phyloP scores from a whole-genome alignment of 2,888 invertebrate species.

The Epirrhoe alternata region DNA sequence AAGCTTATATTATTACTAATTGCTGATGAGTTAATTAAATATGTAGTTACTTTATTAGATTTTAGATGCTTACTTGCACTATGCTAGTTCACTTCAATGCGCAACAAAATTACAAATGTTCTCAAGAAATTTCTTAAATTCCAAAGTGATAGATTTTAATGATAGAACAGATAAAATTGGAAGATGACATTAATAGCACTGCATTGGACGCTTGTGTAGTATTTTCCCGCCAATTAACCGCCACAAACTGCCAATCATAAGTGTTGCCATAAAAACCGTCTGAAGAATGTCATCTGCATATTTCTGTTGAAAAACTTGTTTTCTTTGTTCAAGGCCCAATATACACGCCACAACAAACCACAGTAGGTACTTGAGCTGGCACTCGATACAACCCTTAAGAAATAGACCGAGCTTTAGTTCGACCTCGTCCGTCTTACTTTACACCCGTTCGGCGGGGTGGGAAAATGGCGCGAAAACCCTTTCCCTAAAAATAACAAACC shows the following conservation, averaged over 20 bases:
- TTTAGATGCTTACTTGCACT: too few species aligned
- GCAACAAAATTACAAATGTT: too few species aligned
- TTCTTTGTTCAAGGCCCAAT: constrained; percentile 59
- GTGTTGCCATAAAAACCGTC: constrained; percentile 34
- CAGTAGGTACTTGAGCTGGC: constrained; percentile 69
- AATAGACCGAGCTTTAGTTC: constrained; percentile 63
- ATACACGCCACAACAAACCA: constrained; percentile 57
- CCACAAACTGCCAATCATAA: constrained; percentile 5
- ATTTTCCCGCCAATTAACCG: constrained; percentile 14
- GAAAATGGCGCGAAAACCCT: constrained; percentile 63
- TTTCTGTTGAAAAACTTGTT: constrained; percentile 44
- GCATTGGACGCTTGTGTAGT: neutral
- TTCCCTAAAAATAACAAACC: constrained; percentile 9
- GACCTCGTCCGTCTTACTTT: constrained; percentile 64
- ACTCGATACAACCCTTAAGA: constrained; percentile 73
- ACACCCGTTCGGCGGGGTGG: constrained; percentile 59
- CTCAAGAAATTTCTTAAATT: too few species aligned
- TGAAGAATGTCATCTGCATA: constrained; percentile 36
- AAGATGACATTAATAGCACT: too few species aligned
- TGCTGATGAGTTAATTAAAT: too few species aligned
- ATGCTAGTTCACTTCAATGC: too few species aligned
- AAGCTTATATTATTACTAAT: too few species aligned
- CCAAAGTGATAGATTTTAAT: too few species aligned
- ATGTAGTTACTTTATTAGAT: too few species aligned
- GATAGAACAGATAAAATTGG: too few species aligned